These are phyloP conservation scores for Gymnothorax javanicus DNA, from an alignment of 2,797 vertebrate genomes.

Conservation along the genomic window DNA sequence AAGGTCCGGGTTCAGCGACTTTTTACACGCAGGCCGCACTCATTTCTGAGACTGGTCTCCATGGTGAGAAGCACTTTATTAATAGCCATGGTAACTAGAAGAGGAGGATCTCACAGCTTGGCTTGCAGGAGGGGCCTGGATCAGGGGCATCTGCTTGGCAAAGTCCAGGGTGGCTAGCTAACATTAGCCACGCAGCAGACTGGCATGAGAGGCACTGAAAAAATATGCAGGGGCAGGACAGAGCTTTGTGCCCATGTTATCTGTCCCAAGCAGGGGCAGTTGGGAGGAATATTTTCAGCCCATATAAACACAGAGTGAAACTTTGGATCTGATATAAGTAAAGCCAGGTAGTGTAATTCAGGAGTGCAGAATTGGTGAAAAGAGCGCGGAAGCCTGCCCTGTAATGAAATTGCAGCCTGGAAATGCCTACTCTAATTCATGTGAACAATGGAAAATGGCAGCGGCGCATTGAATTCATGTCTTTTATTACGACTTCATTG, in stretches of 20 bases:
- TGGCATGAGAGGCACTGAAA: slow-evolving; percentile 49
- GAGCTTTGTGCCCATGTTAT: slow-evolving; percentile 55
- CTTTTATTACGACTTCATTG: slow-evolving; percentile 26
- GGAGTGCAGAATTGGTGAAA: slow-evolving; percentile 22
- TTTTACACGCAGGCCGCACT: background rate
- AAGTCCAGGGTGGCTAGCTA: slow-evolving; percentile 31
- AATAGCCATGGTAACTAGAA: slow-evolving; percentile 21
- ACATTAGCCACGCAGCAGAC: slow-evolving; percentile 42
- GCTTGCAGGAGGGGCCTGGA: slow-evolving; percentile 4
- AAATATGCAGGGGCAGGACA: slow-evolving; percentile 42
- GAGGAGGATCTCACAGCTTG: slow-evolving; percentile 22
- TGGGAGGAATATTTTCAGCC: slow-evolving; percentile 53
- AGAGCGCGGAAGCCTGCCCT: slow-evolving; percentile 40
- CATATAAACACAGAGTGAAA: slow-evolving; percentile 54
- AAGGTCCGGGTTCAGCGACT: background rate
- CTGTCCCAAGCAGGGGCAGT: slow-evolving; percentile 53
- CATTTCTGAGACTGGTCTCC: slow-evolving; percentile 15
- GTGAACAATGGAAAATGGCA: slow-evolving; percentile 40
- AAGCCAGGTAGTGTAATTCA: slow-evolving; percentile 45
- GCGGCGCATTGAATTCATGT: slow-evolving; percentile 20
- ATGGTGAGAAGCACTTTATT: slow-evolving; percentile 14
- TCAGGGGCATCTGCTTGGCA: slow-evolving; percentile 37
- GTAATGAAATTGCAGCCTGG: slow-evolving; percentile 49
- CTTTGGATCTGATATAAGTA: slow-evolving; percentile 54
- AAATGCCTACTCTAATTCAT: slow-evolving; percentile 46